Evolutionary conservation across 2,797 vertebrate species (phyloP), one percentile per base, ranked within the genome.

Genomic region (Erpetoichthys calabaricus): DNA sequence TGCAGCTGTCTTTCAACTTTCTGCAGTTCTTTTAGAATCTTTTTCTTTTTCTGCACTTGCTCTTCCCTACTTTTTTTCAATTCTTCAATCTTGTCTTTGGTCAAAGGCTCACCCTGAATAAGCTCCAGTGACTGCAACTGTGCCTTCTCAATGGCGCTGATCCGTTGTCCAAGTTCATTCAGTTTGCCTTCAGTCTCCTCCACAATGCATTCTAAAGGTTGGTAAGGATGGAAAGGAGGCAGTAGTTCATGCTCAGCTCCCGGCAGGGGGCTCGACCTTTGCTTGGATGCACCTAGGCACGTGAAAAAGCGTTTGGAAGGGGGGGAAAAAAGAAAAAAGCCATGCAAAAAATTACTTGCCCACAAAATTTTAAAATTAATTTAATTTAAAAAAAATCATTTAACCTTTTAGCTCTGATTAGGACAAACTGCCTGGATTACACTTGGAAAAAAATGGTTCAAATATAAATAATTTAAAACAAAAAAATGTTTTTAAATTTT

Each of bases 31-130:
- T 99, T 98, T 73, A 99, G 79, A 81, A 98, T 99, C 86, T 97
- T 97, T 87, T 99, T 97, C 84, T 99, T 99, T 85, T 99, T 99
- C 86, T 99, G 96, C 68, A 98, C 94, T 91, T 99, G 96, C 71
- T 97, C 93, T 82, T 97, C 93, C 78, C 93, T 76, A 80, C 91
- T 97, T 82, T 94, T 95, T 87, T 95, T 97, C 70, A 97, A 84
- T 85, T 97, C 92, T 85, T 97, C 92, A 69, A 97, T 97, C 77
- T 94, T 94, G 89, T 97, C 93, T 86, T 95, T 95, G 90, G 94
- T 97, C 84, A 97, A 87, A 73, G 90, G 91, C 82, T 97, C 93
- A 76, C 92, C 93, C 88, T 97, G 93, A 85, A 95, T 95, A 74
- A 97, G 89, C 81, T 97, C 93, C 79, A 97, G 84, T 59, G 93